Percentiles rank a stretch among this genome's conserved stretches.
Evolutionary conservation across 2,888 invertebrate genomes (phyloP).

Genomic region (Tuberolachnus salignus): DNA sequence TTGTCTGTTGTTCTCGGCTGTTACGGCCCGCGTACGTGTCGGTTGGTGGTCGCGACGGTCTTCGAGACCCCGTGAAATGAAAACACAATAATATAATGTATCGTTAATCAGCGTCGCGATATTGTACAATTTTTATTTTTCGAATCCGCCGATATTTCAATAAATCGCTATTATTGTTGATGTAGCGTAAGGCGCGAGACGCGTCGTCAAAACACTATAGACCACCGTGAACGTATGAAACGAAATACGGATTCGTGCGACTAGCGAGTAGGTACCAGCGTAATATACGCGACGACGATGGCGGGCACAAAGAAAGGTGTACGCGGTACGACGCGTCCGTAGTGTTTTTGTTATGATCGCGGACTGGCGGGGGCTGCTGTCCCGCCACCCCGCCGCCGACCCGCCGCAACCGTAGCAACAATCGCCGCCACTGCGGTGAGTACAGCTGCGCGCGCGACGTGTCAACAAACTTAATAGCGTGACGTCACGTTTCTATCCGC

Average conservation of each 20-base stretch:
- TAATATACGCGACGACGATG: no score
- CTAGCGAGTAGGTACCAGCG: no score
- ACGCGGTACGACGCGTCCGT: conserved; percentile 21
- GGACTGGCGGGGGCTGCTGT: neutral
- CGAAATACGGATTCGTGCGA: neutral
- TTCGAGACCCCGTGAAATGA: no score
- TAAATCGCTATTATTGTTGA: no score
- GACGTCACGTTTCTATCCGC: neutral
- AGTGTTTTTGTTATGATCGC: conserved; percentile 48
- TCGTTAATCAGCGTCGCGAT: no score
- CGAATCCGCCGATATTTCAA: no score
- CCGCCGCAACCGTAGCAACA: neutral
- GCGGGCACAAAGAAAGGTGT: conserved; percentile 25
- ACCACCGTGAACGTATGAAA: neutral
- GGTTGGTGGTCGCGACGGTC: neutral
- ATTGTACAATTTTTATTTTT: no score
- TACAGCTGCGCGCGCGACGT: neutral
- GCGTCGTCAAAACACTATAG: neutral
- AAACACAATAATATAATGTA: no score
- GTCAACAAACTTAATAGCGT: conserved; percentile 40
- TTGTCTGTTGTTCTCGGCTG: neutral
- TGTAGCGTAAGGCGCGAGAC: neutral
- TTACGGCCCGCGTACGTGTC: neutral
- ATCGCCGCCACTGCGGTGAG: neutral
- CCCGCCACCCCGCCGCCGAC: neutral